Base-by-base conservation (phyloP, 2,113 vertebrate species). In the Anolis carolinensis region DNA sequence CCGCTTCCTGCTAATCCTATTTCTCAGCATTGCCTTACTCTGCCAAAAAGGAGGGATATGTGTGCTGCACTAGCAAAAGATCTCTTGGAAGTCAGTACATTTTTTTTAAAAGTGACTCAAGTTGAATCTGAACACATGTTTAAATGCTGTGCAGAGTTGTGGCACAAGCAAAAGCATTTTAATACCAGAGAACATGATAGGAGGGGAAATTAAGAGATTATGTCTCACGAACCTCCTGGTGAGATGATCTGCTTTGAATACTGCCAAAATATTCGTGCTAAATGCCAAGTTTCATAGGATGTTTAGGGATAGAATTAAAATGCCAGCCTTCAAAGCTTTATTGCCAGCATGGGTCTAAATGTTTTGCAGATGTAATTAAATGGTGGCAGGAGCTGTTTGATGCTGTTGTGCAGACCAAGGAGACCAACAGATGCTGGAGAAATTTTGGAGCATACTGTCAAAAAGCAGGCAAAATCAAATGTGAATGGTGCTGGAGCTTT, bases 301-400 rank as follows among this genome's bases (percentile, higher is more conserved):
- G 59, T 50, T 81, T 81, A 86, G 55, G 78, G 59, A 25, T 81
- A 74, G 62, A 86, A 86, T 81, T 81, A 63, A 81, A 86, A 86
- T 75, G 85, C 78, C 85, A 74, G 62, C 59, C 44, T 81, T 86
- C 55, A 81, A 81, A 86, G 70, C 70, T 81, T 81, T 81, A 70
- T 86, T 81, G 39, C 70, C 55, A 74, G 79, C 71, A 86, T 34
- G 55, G 78, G 59, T 86, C 52, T 86, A 86, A 86, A 86, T 62
- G 78, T 39, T 86, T 86, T 81, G 70, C 79, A 81, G 81, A 86
- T 86, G 71, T 50, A 86, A 63, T 86, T 86, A 80, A 86, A 75
- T 52, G 63, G 59, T 74, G 78, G 70, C 78, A 81, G 55, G 70
- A 74, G 70, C 39, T 18, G 2, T 81, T 81, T 86, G 78, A 86